Evolutionary conservation across 2,888 invertebrate genomes (phyloP).

Genomic region (Chorisops tibialis): DNA sequence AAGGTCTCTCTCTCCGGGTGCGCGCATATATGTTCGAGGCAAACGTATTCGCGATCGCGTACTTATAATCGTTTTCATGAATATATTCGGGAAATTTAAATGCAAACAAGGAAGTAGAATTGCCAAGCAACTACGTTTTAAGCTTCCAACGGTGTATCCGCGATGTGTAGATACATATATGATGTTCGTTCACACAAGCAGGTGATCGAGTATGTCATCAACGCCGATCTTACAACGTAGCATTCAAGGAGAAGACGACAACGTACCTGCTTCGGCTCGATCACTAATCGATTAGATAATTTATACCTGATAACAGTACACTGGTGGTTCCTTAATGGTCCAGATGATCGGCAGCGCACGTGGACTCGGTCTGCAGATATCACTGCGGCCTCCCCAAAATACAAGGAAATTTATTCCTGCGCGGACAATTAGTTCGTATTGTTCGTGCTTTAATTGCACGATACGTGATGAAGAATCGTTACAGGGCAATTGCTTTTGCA

Average conservation of each 20-base stretch:
- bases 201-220: slow-evolving; percentile 32
- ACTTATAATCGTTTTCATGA: slow-evolving; percentile 10
- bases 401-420: not conserved
- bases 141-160: no score
- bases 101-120: slow-evolving; percentile 33
- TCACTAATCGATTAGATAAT: slow-evolving; percentile 31
- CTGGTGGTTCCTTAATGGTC: no score
- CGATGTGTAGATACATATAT: slow-evolving; percentile 2
- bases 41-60: slow-evolving; percentile 3
- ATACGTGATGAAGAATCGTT: no score
- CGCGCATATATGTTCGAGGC: not conserved
- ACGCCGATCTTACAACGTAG: not conserved
- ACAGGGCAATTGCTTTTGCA: no score
- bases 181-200: slow-evolving; percentile 5
- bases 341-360: no score
- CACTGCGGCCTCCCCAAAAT: slow-evolving; percentile 13
- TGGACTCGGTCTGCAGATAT: no score
- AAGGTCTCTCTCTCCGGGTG: slow-evolving; percentile 3
- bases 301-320: slow-evolving; percentile 26
- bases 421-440: not conserved
- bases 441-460: not conserved
- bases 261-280: slow-evolving; percentile 1
- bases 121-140: slow-evolving; percentile 18
- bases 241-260: slow-evolving; percentile 1
- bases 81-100: slow-evolving; percentile 30